Conservation (phyloP, 1,140 invertebrate genomes). For the Batillaria attramentaria region DNA sequence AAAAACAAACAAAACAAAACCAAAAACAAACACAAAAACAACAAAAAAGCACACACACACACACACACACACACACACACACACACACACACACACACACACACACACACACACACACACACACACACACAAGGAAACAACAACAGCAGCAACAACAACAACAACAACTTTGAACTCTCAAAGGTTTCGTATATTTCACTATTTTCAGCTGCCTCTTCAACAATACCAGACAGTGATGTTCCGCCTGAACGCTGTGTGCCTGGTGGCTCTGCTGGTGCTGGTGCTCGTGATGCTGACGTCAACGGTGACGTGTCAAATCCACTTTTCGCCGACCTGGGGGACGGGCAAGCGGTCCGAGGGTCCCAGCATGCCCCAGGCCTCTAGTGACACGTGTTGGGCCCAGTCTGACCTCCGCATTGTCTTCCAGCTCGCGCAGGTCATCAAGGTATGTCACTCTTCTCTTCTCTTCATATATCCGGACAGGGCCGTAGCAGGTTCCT, state of each 20-base stretch:
- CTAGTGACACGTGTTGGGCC: constrained; percentile 20
- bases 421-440: constrained; percentile 13
- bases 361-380: not conserved
- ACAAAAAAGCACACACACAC: too few species aligned
- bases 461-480: too few species aligned
- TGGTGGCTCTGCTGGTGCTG: constrained; percentile 28
- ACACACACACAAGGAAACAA: not conserved
- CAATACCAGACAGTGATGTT: constrained; percentile 1
- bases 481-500: too few species aligned
- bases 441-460: constrained; percentile 22
- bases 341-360: constrained; percentile 25
- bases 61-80: too few species aligned
- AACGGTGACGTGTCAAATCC: constrained; percentile 27
- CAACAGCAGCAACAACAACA: not conserved
- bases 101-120: not conserved
- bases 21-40: too few species aligned
- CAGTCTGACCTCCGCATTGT: not conserved
- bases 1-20: too few species aligned
- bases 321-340: constrained; percentile 30
- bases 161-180: not conserved
- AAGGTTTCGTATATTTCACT: not conserved
- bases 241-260: not conserved
- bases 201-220: not conserved
- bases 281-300: not conserved
- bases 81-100: too few species aligned